A percentile compares a stretch with the other conserved stretches of the same genome.
These are phyloP conservation scores for Nemopilema nomurai DNA, from an alignment of 30 jellyfish, hydroid and myxozoan species.

Conservation along the genomic window DNA sequence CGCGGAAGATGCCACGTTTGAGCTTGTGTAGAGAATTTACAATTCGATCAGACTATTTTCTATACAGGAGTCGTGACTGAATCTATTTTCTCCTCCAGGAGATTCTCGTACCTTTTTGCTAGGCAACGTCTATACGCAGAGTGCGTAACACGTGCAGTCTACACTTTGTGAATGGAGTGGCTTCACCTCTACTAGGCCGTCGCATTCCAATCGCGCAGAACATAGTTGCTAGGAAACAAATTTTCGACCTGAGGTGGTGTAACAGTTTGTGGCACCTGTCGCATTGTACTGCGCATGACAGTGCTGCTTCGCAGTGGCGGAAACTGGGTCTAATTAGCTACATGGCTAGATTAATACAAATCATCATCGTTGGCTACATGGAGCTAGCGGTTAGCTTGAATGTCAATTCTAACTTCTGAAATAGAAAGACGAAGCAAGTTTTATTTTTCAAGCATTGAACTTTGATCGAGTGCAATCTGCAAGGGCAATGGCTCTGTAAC, in stretches of 20 bases:
- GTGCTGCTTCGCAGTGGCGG: background rate
- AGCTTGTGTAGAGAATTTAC: slow-evolving; percentile 22
- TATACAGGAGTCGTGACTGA: too few species aligned
- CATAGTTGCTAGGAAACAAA: slow-evolving; percentile 23
- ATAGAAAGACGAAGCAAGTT: too few species aligned
- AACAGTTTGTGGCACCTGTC: background rate
- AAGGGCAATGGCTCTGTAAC: too few species aligned
- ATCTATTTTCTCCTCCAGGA: slow-evolving; percentile 26
- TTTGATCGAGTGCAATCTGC: too few species aligned
- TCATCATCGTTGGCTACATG: background rate
- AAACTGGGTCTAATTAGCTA: background rate
- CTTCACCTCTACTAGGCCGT: slow-evolving; percentile 20
- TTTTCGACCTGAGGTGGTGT: background rate
- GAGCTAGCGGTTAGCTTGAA: background rate
- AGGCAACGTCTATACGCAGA: slow-evolving; percentile 17
- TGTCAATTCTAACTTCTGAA: too few species aligned
- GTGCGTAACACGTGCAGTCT: slow-evolving; percentile 39
- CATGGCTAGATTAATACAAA: background rate
- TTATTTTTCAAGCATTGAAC: too few species aligned
- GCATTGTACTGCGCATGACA: background rate
- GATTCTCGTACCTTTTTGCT: background rate
- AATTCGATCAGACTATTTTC: background rate
- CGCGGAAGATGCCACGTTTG: slow-evolving; percentile 56
- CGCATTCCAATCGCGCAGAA: slow-evolving; percentile 23
- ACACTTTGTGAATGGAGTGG: background rate